Base-by-base conservation (phyloP, 2,113 vertebrate species). In the Hippocampus barbouri region DNA sequence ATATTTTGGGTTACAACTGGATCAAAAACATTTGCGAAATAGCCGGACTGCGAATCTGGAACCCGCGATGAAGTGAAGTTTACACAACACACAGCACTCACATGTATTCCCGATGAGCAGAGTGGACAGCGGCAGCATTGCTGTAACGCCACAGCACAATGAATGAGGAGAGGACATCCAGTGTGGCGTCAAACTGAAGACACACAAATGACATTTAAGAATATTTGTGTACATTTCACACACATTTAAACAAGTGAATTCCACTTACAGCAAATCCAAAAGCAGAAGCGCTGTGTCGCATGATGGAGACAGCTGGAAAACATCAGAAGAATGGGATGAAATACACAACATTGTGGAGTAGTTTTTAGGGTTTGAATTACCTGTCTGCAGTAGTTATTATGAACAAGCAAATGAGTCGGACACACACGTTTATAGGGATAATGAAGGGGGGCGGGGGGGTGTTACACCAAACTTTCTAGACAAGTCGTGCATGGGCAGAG, bases 81-180 rank as follows among this genome's bases (percentile, higher is more conserved):
- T 16, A 51, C 18, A 5, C 1, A 1, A 16, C 47, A 49, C 4
- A 20, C 47, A 49, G 8, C n/a, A 97, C 96, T 98, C 82, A 98
- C 97, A 98, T 93, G 92, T 99, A 97, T 73, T 99, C 97, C 8
- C 96, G 92, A 86, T 98, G 95, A 0, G 96, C 96, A 1, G 97
- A 99, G 87, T 99, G 96, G 38, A 99, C 96, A 0, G 97, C 96
- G 0, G 96, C 95, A 0, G 97, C 97, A 0, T 98, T 99, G 92
- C 96, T 96, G 88, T 99, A 99, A 54, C 97, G 95, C 97, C 97
- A 99, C 83, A 98, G n/a, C 41, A 98, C 97, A 27, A 98, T 99
- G 12, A 92, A 92, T 0, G 97, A 98, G 0, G 96, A 98, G 85
- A 99, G 78, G 66, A 98, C 96, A 4, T 99, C 97, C 78, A 99